Evolutionary conservation across 1,140 invertebrate genomes (phyloP), one percentile per base, ranked within the genome.

Genomic region (Drosophila pachea): DNA sequence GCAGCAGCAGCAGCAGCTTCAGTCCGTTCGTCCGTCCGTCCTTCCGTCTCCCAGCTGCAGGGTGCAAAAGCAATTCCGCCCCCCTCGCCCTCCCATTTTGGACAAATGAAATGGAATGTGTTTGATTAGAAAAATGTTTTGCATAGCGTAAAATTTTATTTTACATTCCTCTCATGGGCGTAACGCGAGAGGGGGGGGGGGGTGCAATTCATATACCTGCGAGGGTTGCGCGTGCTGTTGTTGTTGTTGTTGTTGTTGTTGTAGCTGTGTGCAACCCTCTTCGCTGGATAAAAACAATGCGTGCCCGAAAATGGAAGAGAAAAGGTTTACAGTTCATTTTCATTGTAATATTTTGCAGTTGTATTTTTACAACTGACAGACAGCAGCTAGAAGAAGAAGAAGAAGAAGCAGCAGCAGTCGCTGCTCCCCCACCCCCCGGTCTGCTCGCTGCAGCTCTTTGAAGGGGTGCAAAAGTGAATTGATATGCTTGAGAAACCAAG

Each of bases 71-170:
- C 22, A 22, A 22, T 22, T 22, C 22, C 50, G 9, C 33, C 4
- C 4, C 16, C 14, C 16, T 5, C 4, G 4, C 7, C 52, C 22
- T 35, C 33, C 2, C 14, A 5, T 7, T 38, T 22, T 40, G 49
- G 36, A 64, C 53, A 78, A 83, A 78, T 84, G 76, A 84, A 84
- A 86, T 84, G 81, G 76, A 84, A 86, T 84, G 81, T 84, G 81
- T 84, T 84, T 84, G 81, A 84, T 84, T 84, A 84, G 81, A 84
- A 84, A 84, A 84, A 84, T 86, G 81, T 79, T 84, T 84, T 86
- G 81, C 81, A 81, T 86, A 86, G 81, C 81, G 50, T 77, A 68
- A 67, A 84, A 86, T 81, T 77, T 77, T 84, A 84, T 82, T 76
- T 78, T 64, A 61, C 48, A 22, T 43, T 50, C 45, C 62, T 43